phyloP scores from a whole-genome alignment of 2,113 vertebrate species.

The Eira barbara region DNA sequence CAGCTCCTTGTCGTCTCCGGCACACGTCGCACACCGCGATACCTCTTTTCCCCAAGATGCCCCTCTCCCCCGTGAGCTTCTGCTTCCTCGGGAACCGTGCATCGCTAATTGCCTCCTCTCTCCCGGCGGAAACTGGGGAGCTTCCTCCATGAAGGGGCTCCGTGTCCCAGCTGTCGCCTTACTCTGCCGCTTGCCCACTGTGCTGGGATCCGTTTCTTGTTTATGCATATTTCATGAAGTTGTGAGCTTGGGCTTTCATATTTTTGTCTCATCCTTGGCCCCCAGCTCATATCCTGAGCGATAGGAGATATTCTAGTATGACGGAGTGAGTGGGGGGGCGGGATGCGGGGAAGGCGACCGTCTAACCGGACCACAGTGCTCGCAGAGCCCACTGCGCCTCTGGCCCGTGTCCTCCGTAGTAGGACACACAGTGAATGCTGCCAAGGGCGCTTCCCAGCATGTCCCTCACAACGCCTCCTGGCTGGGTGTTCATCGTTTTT shows the following conservation, averaged over 20 bases:
- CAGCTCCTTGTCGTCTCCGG: neutral
- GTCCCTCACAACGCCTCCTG: neutral
- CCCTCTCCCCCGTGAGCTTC: neutral
- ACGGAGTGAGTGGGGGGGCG: neutral
- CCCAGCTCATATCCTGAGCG: neutral
- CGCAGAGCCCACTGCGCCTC: neutral
- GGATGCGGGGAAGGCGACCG: neutral
- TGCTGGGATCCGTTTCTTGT: too few species aligned
- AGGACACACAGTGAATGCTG: neutral
- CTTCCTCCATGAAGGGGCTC: neutral
- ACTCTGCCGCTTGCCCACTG: neutral
- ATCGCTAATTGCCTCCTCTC: neutral
- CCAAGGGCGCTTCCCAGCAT: neutral
- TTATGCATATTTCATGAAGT: neutral
- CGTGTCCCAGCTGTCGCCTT: too few species aligned
- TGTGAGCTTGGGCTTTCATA: neutral
- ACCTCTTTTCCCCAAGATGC: neutral
- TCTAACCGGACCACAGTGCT: neutral
- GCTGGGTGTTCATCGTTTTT: neutral
- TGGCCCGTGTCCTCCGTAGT: rapidly evolving
- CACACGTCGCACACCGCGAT: rapidly evolving
- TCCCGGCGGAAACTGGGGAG: neutral
- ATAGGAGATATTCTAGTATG: neutral
- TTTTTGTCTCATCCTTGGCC: neutral
- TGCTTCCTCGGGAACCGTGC: neutral